These are phyloP conservation scores for Antrozous pallidus DNA, from an alignment of 2,797 vertebrate species.

Conservation along the genomic window DNA sequence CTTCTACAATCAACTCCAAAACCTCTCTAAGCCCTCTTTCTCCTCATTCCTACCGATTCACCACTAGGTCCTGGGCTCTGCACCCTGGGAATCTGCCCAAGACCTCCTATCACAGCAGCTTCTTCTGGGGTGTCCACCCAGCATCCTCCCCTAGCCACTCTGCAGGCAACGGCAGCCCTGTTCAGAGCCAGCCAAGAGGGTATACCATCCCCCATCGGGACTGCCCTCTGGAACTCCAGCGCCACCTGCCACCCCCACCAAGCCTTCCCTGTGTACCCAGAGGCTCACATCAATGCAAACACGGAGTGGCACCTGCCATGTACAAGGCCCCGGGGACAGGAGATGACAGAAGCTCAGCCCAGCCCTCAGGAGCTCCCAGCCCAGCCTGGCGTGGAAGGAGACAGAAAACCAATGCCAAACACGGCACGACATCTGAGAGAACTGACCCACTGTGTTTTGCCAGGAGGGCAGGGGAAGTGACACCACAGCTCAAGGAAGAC, in stretches of 20 bases:
- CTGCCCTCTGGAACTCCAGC: background rate
- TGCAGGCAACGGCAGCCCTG: background rate
- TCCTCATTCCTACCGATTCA: background rate
- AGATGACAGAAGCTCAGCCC: background rate
- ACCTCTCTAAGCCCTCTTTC: background rate
- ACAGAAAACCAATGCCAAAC: background rate
- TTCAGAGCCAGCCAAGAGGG: background rate
- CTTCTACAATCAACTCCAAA: background rate
- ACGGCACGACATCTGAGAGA: rapidly evolving
- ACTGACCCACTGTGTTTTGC: background rate
- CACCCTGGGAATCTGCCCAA: background rate
- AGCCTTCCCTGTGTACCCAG: background rate
- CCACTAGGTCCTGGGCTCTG: background rate
- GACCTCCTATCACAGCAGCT: background rate
- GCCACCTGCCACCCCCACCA: background rate
- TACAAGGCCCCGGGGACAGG: background rate
- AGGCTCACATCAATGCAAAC: background rate
- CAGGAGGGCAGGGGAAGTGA: background rate
- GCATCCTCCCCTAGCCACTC: background rate
- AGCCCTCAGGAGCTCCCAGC: background rate
- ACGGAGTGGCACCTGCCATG: background rate
- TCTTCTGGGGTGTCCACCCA: background rate
- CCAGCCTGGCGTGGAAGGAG: background rate
- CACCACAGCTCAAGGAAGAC: background rate
- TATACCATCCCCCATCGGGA: background rate